phyloP scores from a whole-genome alignment of 2,888 invertebrate genomes.

The Euproctis similis region DNA sequence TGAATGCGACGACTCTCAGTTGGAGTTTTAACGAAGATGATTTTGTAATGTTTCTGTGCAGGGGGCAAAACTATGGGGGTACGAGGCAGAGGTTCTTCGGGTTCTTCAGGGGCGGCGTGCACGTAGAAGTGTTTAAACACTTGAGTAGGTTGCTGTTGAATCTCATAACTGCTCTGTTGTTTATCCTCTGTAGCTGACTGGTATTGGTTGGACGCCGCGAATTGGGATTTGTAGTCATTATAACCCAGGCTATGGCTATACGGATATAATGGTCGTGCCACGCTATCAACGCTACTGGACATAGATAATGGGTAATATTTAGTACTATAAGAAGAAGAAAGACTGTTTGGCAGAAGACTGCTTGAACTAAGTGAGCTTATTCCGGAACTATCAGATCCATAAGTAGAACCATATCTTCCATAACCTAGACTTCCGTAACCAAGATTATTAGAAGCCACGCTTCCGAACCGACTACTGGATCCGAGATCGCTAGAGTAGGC shows the following conservation, averaged over 20 bases:
- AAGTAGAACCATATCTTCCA: not conserved
- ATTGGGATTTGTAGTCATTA: slow-evolving; percentile 16
- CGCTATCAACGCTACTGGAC: slow-evolving; percentile 2
- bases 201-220: slow-evolving; percentile 26
- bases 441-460: slow-evolving; percentile 8
- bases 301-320: slow-evolving; percentile 11
- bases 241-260: slow-evolving; percentile 4
- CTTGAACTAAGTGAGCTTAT: not conserved
- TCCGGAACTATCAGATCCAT: not conserved
- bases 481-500: slow-evolving; percentile 10
- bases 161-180: slow-evolving; percentile 78
- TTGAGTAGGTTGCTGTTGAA: slow-evolving; percentile 83
- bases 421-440: not conserved
- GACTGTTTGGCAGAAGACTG: not conserved
- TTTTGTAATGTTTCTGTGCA: slow-evolving; percentile 85
- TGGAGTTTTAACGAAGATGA: slow-evolving; percentile 87
- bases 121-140: slow-evolving; percentile 76
- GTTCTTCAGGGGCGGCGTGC: slow-evolving; percentile 64
- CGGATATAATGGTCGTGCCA: slow-evolving; percentile 17
- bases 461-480: not conserved
- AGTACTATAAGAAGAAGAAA: not conserved
- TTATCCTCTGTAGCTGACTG: slow-evolving; percentile 24
- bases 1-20: slow-evolving; percentile 79
- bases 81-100: slow-evolving; percentile 71
- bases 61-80: slow-evolving; percentile 76